Evolutionary conservation across 2,888 invertebrate genomes (phyloP).

Genomic region (Empis stercorea): DNA sequence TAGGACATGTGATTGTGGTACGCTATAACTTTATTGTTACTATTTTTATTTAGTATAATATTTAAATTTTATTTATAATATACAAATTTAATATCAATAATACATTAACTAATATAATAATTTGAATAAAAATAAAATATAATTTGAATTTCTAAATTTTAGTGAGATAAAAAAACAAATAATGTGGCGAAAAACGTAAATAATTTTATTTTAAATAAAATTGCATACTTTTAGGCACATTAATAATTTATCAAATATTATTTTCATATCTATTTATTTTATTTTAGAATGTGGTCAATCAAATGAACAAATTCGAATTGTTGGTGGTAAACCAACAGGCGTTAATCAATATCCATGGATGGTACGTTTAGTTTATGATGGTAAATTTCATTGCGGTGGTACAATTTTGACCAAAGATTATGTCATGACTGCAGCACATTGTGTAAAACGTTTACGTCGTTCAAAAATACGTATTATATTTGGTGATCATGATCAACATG

Average conservation of each 20-base stretch:
- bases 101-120: too few species aligned
- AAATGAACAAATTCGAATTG: constrained; percentile 77
- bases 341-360: constrained; percentile 80
- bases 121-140: too few species aligned
- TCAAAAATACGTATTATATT: constrained; percentile 71
- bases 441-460: constrained; percentile 60
- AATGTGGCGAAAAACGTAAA: too few species aligned
- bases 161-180: too few species aligned
- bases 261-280: neutral
- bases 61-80: neutral
- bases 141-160: too few species aligned
- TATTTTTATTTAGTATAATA: too few species aligned
- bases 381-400: constrained; percentile 79
- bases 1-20: constrained; percentile 64
- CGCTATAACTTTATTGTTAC: too few species aligned
- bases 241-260: neutral
- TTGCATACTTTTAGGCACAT: constrained; percentile 10
- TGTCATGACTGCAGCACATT: constrained; percentile 78
- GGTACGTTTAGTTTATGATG: constrained; percentile 73
- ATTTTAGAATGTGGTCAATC: constrained; percentile 63
- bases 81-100: too few species aligned
- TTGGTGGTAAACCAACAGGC: constrained; percentile 70
- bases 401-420: constrained; percentile 71
- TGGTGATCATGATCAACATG: constrained; percentile 73
- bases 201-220: too few species aligned